Percentiles rank a stretch among this genome's conserved stretches.
phyloP scores from a whole-genome alignment of 2,113 vertebrate species.

The Cichladusa arquata region DNA sequence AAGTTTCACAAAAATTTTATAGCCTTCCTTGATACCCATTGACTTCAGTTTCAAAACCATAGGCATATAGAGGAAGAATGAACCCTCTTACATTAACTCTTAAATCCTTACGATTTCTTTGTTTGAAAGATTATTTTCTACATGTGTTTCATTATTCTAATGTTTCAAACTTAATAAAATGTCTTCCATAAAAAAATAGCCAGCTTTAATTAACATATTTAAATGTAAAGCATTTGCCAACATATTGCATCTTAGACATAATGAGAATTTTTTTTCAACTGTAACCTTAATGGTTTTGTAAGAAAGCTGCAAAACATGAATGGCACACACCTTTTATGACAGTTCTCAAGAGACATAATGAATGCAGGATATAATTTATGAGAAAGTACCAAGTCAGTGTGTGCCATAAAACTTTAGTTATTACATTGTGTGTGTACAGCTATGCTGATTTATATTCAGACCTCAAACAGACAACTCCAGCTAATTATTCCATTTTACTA shows the following conservation, averaged over 20 bases:
- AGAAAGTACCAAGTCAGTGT: neutral
- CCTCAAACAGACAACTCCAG: neutral
- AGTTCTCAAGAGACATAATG: neutral
- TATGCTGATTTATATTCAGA: neutral
- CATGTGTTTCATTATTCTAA: neutral
- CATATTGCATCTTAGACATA: neutral
- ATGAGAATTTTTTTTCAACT: neutral
- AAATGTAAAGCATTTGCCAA: neutral
- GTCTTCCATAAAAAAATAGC: neutral
- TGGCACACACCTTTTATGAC: neutral
- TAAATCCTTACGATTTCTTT: neutral
- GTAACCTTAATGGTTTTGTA: neutral
- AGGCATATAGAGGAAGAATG: neutral
- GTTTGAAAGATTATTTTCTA: neutral
- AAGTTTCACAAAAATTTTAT: neutral
- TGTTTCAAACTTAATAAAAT: neutral
- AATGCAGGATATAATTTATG: neutral
- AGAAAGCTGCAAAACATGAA: neutral
- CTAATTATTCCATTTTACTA: neutral
- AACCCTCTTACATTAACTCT: neutral
- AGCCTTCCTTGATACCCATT: neutral
- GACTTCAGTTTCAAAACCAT: neutral
- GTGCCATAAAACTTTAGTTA: slow-evolving; percentile 22
- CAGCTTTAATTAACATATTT: neutral
- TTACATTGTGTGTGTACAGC: neutral